Percentiles rank a stretch among this genome's conserved stretches.
These are phyloP conservation scores for Poliocrania exsul DNA, from an alignment of 2,797 vertebrate genomes.

Conservation along the genomic window DNA sequence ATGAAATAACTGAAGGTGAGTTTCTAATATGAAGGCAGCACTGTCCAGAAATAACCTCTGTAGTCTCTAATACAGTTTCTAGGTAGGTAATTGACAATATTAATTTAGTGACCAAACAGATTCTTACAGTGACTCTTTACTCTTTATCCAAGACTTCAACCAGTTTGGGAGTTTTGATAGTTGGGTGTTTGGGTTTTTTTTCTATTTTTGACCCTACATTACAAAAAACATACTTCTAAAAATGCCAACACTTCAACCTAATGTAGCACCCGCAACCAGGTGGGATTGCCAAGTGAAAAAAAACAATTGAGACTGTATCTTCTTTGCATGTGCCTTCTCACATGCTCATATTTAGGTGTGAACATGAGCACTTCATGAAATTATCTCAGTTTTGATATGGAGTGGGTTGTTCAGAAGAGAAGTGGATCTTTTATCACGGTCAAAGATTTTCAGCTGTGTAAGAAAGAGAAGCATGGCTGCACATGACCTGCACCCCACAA, in stretches of 20 bases:
- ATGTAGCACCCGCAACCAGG: not conserved
- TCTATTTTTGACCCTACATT: not conserved
- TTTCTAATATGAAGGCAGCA: not conserved
- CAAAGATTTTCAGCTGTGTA: not conserved
- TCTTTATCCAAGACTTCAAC: not conserved
- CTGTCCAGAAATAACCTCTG: not conserved
- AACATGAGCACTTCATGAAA: not conserved
- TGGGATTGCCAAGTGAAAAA: not conserved
- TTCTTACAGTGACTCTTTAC: not conserved
- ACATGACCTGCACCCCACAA: not conserved
- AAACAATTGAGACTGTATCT: not conserved
- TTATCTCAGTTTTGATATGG: not conserved
- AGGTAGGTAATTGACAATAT: not conserved
- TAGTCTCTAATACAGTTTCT: not conserved
- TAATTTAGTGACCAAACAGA: not conserved
- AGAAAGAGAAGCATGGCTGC: not conserved
- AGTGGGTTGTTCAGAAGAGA: not conserved
- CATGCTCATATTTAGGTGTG: rapidly evolving
- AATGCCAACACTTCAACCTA: not conserved
- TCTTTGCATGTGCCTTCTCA: not conserved
- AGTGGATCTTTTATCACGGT: not conserved
- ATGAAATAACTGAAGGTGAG: not conserved
- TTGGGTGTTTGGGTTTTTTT: rapidly evolving
- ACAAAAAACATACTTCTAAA: not conserved
- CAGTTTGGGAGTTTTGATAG: not conserved